phyloP scores from a whole-genome alignment of 2,113 vertebrate species.

The Arizona elegans region DNA sequence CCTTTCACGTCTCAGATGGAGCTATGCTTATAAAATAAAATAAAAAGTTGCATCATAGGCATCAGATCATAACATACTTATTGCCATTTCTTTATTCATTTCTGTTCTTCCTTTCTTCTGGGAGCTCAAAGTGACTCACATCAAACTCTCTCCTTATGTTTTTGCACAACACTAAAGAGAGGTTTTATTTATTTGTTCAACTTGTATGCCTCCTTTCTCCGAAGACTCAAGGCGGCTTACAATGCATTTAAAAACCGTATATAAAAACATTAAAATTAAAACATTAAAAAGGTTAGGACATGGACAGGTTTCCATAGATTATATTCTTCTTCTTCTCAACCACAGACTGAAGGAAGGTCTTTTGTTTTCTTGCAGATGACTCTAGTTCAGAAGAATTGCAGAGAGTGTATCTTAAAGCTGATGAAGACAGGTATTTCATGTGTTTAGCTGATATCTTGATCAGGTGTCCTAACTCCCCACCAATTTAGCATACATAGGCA shows the following conservation, averaged over 20 bases:
- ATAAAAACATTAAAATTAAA: too few relatives aligned
- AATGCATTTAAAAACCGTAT: too few relatives aligned
- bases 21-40: not conserved
- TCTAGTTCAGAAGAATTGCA: not conserved
- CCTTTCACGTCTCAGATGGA: not conserved
- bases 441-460: not conserved
- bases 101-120: not conserved
- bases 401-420: slow-evolving; percentile 40
- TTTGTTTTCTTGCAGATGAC: slow-evolving; percentile 29
- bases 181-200: too few relatives aligned
- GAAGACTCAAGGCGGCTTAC: too few relatives aligned
- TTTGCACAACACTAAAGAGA: not conserved
- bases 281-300: not conserved
- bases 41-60: not conserved
- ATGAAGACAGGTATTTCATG: slow-evolving; percentile 55
- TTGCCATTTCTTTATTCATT: not conserved
- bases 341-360: not conserved
- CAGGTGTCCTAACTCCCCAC: not conserved
- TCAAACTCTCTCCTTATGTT: not conserved
- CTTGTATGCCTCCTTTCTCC: too few relatives aligned
- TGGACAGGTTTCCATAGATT: not conserved
- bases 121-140: not conserved
- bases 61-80: not conserved
- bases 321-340: not conserved
- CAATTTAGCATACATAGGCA: not conserved